Conservation (phyloP, 2,113 vertebrate species). For the Tetrao urogallus region DNA sequence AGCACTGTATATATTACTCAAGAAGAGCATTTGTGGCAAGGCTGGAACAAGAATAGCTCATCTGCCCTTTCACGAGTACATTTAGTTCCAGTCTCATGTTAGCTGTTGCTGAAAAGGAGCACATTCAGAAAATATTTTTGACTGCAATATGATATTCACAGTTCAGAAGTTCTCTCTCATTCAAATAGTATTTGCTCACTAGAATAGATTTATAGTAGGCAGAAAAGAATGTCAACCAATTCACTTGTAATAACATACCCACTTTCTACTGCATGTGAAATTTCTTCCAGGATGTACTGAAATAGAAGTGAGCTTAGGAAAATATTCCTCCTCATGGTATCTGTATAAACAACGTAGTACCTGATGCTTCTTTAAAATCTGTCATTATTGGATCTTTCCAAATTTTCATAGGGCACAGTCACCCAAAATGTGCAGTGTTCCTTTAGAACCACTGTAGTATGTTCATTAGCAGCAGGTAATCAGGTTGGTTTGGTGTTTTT, state of each 20-base stretch:
- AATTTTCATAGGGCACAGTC: not conserved
- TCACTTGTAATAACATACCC: not conserved
- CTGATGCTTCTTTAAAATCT: not conserved
- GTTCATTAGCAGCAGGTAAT: not conserved
- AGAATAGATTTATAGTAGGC: constrained; percentile 5
- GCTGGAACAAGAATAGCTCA: constrained; percentile 1
- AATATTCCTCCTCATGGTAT: not conserved
- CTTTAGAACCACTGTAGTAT: not conserved
- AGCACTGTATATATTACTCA: constrained; percentile 3
- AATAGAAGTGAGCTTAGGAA: not conserved
- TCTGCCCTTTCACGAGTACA: not conserved
- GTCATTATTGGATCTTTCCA: not conserved
- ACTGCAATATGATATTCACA: not conserved
- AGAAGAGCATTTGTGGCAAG: not conserved
- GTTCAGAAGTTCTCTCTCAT: not conserved
- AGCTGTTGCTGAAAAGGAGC: not conserved
- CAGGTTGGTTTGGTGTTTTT: not conserved
- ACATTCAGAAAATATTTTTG: not conserved
- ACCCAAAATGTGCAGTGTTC: not conserved
- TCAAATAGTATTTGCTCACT: not conserved
- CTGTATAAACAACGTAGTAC: not conserved
- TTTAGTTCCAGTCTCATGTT: not conserved
- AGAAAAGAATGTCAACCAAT: not conserved
- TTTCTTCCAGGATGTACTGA: not conserved
- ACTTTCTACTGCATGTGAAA: not conserved